A percentile compares a stretch with the other conserved stretches of the same genome.
Conservation (phyloP, 1,140 invertebrate species). For the Rhopalosiphum padi region DNA sequence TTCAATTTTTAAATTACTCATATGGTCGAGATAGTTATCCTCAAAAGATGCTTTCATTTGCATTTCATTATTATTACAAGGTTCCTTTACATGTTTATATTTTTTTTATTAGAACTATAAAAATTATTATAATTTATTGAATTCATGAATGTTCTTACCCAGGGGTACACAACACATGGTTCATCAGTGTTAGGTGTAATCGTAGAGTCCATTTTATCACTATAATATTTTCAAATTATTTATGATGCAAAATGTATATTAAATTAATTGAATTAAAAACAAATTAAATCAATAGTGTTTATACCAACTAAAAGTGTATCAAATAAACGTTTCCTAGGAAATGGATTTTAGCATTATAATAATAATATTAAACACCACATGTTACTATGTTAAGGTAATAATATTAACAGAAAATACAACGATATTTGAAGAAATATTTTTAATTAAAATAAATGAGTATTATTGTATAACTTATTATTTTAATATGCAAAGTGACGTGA, state of each 20-base stretch:
- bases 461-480: not conserved
- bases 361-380: not conserved
- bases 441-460: not conserved
- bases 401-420: not conserved
- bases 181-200: not conserved
- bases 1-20: conserved; percentile 31
- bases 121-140: not conserved
- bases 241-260: not conserved
- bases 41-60: not conserved
- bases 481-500: not conserved
- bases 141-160: not conserved
- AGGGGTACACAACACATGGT: not conserved
- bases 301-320: not conserved
- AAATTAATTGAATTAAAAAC: not conserved
- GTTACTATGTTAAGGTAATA: conserved; percentile 11
- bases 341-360: not conserved
- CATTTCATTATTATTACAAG: not conserved
- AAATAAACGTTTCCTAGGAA: conserved; percentile 13
- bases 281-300: not conserved
- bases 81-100: not conserved
- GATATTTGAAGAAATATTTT: not conserved
- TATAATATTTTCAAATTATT: not conserved
- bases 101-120: not conserved
- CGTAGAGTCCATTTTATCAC: not conserved
- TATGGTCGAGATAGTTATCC: conserved; percentile 22